Evolutionary conservation across 2,113 vertebrate genomes (phyloP), one percentile per base, ranked within the genome.

Genomic region (Gadus macrocephalus): DNA sequence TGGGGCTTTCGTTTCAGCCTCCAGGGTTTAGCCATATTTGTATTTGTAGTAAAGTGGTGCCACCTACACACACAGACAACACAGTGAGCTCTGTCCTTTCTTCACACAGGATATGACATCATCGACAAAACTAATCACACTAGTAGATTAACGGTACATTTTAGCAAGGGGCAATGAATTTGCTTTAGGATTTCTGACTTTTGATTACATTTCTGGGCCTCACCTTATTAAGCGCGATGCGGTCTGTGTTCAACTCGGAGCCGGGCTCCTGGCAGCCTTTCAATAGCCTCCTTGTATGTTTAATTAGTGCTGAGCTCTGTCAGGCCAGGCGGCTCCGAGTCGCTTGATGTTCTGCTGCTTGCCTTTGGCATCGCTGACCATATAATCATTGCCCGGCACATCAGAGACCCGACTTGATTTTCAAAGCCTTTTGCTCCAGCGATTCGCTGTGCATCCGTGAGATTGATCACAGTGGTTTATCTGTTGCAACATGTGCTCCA

Each of bases 401-500:
- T 89, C 86, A 86, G 89, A 89, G 91, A 92, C 89, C 90, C 83
- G 83, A 82, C 90, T 90, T 89, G 89, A 90, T 90, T 92, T 92
- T 92, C 91, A 92, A 93, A 92, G 90, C 84, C 86, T 89, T 87
- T 89, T 69, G 86, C 91, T 90, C 82, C 83, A 81, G 87, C 85
- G 91, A 92, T 92, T 92, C 76, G 82, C 91, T 91, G 87, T 83
- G 90, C 89, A 91, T 92, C 90, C 88, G 81, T 85, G 82, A 91
- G 90, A 92, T 92, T 93, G 92, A 93, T 93, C 91, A 90, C 89
- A 92, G 92, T 84, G 89, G 87, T 92, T 86, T 92, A 93, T 93
- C 92, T 91, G 89, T 88, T 88, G 89, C 89, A 92, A 91, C 92
- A 91, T 88, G 90, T 87, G 89, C 88, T 86, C 87, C 84, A 88